Percentiles rank a stretch among this genome's conserved stretches.
phyloP scores from a whole-genome alignment of 2,113 vertebrate species.

The Phyllostomus discolor region DNA sequence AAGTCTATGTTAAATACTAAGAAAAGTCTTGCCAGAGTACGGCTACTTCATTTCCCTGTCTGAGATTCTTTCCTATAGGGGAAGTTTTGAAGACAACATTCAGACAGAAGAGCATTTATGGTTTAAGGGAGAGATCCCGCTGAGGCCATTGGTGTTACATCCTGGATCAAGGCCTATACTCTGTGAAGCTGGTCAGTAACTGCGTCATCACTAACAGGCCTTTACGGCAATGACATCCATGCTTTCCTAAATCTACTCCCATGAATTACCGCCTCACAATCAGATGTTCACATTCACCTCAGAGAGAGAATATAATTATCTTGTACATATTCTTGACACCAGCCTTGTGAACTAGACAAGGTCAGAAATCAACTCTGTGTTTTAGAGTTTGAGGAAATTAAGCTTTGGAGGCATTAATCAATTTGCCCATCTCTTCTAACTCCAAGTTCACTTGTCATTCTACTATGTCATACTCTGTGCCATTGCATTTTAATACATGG shows the following conservation, averaged over 20 bases:
- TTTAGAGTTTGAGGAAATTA: not conserved
- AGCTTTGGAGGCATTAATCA: not conserved
- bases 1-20: not conserved
- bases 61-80: not conserved
- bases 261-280: not conserved
- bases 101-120: not conserved
- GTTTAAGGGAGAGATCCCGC: not conserved
- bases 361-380: not conserved
- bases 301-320: not conserved
- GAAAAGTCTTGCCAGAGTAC: not conserved
- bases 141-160: fast-evolving
- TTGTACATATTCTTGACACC: not conserved
- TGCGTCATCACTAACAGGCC: not conserved
- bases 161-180: not conserved
- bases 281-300: not conserved
- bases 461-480: not conserved
- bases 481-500: not conserved
- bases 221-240: not conserved
- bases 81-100: not conserved
- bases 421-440: not conserved
- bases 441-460: not conserved
- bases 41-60: not conserved
- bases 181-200: not conserved
- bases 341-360: not conserved
- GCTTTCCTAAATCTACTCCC: not conserved